These are phyloP conservation scores for Euplagia quadripunctaria DNA, from an alignment of 2,888 invertebrate genomes.

Conservation along the genomic window DNA sequence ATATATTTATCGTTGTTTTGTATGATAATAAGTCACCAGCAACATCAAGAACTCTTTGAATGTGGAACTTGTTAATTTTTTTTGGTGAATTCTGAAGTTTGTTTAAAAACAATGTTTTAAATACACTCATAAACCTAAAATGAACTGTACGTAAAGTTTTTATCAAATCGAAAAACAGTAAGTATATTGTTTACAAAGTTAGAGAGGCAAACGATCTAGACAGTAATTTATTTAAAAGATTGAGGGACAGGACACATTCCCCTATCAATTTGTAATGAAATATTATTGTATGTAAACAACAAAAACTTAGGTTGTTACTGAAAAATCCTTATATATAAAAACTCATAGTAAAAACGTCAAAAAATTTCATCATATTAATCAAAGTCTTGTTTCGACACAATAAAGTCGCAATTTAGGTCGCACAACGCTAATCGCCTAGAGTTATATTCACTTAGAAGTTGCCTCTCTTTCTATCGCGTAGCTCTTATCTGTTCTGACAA, in stretches of 20 bases:
- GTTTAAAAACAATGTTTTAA: not conserved
- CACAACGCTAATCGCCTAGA: too few species aligned
- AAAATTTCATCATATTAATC: too few species aligned
- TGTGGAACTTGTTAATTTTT: too few species aligned
- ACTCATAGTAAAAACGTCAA: too few species aligned
- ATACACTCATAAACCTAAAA: not conserved
- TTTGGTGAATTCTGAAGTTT: not conserved
- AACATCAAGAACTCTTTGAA: not conserved
- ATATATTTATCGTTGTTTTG: conserved; percentile 12
- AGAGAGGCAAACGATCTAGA: not conserved
- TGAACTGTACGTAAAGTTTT: not conserved
- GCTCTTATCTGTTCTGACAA: too few species aligned
- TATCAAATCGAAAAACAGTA: not conserved
- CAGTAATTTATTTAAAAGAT: not conserved
- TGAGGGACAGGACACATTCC: not conserved
- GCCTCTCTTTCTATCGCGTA: too few species aligned
- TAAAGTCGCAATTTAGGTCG: too few species aligned
- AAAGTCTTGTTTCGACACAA: too few species aligned
- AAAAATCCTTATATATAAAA: too few species aligned
- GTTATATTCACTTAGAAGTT: too few species aligned
- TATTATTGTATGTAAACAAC: not conserved
- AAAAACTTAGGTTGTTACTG: not conserved
- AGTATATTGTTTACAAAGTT: not conserved
- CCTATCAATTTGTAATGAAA: not conserved
- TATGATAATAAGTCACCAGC: not conserved